phyloP scores from a whole-genome alignment of 2,888 invertebrate species.

The Antheraea assamensis region DNA sequence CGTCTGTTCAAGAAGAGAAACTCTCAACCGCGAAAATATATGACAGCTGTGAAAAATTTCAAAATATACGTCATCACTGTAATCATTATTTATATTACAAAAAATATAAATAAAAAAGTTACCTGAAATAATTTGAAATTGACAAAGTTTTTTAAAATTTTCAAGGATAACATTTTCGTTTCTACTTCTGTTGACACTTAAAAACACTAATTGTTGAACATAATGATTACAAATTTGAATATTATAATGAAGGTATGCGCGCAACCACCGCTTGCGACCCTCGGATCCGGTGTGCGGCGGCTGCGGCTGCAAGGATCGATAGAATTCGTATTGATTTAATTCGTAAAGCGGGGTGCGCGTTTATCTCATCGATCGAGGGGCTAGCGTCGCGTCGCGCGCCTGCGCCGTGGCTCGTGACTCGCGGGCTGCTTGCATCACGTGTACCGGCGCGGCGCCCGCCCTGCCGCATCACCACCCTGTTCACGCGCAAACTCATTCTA shows the following conservation, averaged over 20 bases:
- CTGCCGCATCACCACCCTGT: constrained; percentile 63
- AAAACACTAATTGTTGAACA: constrained; percentile 13
- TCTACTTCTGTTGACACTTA: constrained; percentile 2
- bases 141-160: constrained; percentile 8
- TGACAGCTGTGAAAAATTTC: not conserved
- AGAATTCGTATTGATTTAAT: constrained; percentile 87
- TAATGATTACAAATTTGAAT: constrained; percentile 8
- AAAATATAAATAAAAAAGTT: constrained; percentile 2
- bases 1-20: not conserved
- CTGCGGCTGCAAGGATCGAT: constrained; percentile 88
- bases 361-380: constrained; percentile 87
- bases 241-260: constrained; percentile 46
- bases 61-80: not conserved
- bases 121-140: constrained; percentile 21
- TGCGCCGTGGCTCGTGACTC: constrained; percentile 52
- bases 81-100: not conserved
- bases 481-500: constrained; percentile 69
- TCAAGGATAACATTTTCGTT: not conserved
- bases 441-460: constrained; percentile 50
- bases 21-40: not conserved
- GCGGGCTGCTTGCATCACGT: constrained; percentile 46
- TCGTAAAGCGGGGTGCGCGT: constrained; percentile 87
- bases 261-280: constrained; percentile 80
- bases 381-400: constrained; percentile 59
- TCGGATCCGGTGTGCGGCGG: constrained; percentile 78